These are phyloP conservation scores for Procambarus clarkii DNA, from an alignment of 1,140 invertebrate genomes.

Conservation along the genomic window DNA sequence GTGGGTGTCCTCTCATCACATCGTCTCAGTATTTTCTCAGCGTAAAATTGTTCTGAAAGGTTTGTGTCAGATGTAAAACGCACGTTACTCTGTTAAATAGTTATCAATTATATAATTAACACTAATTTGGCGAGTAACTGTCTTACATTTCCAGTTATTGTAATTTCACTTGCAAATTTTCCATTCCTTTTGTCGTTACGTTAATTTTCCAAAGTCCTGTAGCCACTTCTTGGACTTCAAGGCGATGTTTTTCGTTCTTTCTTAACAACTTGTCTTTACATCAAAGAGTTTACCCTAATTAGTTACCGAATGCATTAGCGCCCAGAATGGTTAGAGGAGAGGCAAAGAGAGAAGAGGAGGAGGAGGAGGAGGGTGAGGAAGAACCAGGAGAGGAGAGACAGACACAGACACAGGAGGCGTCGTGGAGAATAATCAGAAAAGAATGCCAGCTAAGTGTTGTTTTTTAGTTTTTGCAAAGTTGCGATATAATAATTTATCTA, in stretches of 20 bases:
- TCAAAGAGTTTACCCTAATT: background rate
- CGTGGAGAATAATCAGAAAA: background rate
- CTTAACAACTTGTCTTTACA: background rate
- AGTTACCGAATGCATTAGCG: background rate
- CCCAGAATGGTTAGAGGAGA: background rate
- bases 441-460: background rate
- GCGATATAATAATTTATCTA: too few relatives aligned
- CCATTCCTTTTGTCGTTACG: background rate
- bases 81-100: too few relatives aligned
- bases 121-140: too few relatives aligned
- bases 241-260: background rate
- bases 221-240: background rate
- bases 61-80: too few relatives aligned
- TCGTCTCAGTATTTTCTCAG: too few relatives aligned
- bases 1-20: too few relatives aligned
- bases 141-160: too few relatives aligned
- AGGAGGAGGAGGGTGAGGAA: background rate
- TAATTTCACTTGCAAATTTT: background rate
- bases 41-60: too few relatives aligned
- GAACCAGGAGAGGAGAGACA: background rate
- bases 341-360: background rate
- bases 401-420: background rate
- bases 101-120: too few relatives aligned
- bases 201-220: background rate
- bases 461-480: too few relatives aligned